These are phyloP conservation scores for Rhinopomastus cyanomelas DNA, from an alignment of 2,113 vertebrate species.

Conservation along the genomic window DNA sequence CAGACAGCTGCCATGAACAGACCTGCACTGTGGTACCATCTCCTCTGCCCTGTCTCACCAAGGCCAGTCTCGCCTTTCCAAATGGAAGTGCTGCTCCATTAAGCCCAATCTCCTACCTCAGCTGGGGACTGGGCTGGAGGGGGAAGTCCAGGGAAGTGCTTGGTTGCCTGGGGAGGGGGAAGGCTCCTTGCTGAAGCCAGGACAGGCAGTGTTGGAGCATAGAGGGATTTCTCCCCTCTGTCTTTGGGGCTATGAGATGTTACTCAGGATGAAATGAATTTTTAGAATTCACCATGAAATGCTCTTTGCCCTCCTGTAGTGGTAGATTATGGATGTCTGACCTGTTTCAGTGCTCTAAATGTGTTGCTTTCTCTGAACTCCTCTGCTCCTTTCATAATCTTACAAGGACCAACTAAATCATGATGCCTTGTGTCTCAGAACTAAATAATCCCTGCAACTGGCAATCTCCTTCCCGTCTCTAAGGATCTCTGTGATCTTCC, in stretches of 20 bases:
- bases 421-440: neutral
- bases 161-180: neutral
- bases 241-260: neutral
- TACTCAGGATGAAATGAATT: neutral
- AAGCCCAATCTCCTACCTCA: neutral
- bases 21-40: fast-evolving
- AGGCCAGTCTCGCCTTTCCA: neutral
- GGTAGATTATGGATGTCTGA: neutral
- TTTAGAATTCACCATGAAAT: neutral
- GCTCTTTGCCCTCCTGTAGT: slow-evolving; percentile 13
- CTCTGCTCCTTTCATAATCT: slow-evolving; percentile 16
- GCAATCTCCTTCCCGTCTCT: neutral
- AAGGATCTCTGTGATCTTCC: slow-evolving; percentile 28
- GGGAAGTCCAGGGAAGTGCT: neutral
- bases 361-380: slow-evolving; percentile 26
- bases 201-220: neutral
- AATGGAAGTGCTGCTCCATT: neutral
- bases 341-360: neutral
- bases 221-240: neutral
- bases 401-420: slow-evolving; percentile 27
- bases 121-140: neutral
- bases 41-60: neutral
- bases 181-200: neutral
- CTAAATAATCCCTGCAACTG: slow-evolving; percentile 11
- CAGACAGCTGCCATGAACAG: fast-evolving